Percentiles rank a stretch among this genome's conserved stretches.
Conservation (phyloP, 1,140 invertebrate genomes). For the Heliothis virescens region DNA sequence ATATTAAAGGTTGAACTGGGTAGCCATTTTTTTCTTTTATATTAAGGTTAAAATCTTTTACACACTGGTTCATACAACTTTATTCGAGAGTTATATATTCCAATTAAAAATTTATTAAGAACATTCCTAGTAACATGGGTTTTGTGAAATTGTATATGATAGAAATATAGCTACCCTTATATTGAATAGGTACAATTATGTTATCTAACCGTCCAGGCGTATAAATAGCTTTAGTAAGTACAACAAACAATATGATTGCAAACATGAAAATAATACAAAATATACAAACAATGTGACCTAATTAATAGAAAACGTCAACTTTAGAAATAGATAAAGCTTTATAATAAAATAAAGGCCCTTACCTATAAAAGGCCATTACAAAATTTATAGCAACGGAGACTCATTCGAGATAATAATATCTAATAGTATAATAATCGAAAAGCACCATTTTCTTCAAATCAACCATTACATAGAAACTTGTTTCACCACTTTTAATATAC, state of each 20-base stretch:
- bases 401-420: conserved; percentile 36
- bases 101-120: no score
- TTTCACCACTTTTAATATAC: conserved; percentile 27
- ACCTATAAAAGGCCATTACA: conserved; percentile 51
- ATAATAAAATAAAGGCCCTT: conserved; percentile 52
- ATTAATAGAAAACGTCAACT: background rate
- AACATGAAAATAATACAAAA: conserved; percentile 28
- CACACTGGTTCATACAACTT: background rate
- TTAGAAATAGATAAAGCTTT: conserved; percentile 22
- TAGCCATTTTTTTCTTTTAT: conserved; percentile 23
- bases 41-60: background rate
- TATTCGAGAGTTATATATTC: background rate
- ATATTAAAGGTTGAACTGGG: conserved; percentile 6
- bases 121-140: no score
- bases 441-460: conserved; percentile 50
- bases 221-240: conserved; percentile 23
- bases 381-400: conserved; percentile 30
- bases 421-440: conserved; percentile 9
- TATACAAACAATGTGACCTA: conserved; percentile 16
- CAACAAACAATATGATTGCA: background rate
- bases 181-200: conserved; percentile 30
- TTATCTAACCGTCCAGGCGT: conserved; percentile 28
- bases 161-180: conserved; percentile 47
- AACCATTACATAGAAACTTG: conserved; percentile 3
- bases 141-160: background rate